phyloP scores from a whole-genome alignment of 2,113 vertebrate species.

The Periophthalmus modestus region DNA sequence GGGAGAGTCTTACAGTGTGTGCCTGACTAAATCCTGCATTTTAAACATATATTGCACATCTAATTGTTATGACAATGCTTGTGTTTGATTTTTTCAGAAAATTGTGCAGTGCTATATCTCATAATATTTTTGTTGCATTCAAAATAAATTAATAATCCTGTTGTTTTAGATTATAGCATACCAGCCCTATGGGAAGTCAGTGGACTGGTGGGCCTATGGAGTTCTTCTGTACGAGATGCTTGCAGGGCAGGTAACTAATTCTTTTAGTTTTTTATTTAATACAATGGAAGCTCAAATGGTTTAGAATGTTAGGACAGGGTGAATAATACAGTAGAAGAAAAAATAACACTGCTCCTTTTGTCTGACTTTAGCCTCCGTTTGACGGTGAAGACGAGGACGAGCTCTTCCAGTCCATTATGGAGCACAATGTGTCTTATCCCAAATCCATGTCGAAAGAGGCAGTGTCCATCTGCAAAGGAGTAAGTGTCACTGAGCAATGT shows the following conservation, averaged over 20 bases:
- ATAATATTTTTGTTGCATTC: not conserved
- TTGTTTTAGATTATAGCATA: slow-evolving; percentile 91
- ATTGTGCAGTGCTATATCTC: not conserved
- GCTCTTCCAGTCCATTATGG: slow-evolving; percentile 98
- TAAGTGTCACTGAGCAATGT: slow-evolving; percentile 24
- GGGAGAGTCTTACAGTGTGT: no score
- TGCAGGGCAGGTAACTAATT: slow-evolving; percentile 88
- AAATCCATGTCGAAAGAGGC: slow-evolving; percentile 97
- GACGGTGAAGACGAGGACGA: slow-evolving; percentile 98
- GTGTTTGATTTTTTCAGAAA: no score
- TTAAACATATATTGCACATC: no score
- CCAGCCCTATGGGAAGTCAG: slow-evolving; percentile 94
- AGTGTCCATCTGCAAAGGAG: slow-evolving; percentile 95
- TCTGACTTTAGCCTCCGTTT: slow-evolving; percentile 86
- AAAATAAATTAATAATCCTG: slow-evolving; percentile 9
- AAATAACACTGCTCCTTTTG: not conserved
- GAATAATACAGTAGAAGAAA: not conserved
- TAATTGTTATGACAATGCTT: no score
- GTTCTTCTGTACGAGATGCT: slow-evolving; percentile 97
- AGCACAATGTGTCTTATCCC: slow-evolving; percentile 97
- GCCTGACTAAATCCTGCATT: no score
- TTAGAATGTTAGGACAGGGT: not conserved
- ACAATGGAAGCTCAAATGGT: no score
- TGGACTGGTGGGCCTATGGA: slow-evolving; percentile 98
- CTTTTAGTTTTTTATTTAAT: not conserved